Percentiles rank a stretch among this genome's conserved stretches.
These are phyloP conservation scores for Anguilla megastoma DNA, from an alignment of 2,797 vertebrate genomes.

Conservation along the genomic window DNA sequence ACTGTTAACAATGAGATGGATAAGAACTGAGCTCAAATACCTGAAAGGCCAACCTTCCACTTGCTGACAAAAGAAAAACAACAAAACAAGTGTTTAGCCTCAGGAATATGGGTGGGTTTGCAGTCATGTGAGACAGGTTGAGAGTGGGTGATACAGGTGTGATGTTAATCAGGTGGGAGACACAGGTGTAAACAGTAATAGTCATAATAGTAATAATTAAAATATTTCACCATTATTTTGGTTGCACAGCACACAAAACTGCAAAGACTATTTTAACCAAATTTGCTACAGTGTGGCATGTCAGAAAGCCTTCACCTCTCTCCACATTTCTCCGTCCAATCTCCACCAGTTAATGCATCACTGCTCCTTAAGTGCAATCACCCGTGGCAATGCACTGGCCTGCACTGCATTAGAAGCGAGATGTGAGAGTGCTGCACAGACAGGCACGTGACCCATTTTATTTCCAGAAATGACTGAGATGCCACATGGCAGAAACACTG, in stretches of 20 bases:
- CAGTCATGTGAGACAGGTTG: not conserved
- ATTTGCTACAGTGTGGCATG: slow-evolving; percentile 4
- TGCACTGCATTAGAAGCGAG: not conserved
- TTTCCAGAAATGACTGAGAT: not conserved
- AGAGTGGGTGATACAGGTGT: not conserved
- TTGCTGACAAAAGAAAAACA: too few species aligned
- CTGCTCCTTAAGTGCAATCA: not conserved
- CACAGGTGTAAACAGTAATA: not conserved
- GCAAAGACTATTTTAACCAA: not conserved
- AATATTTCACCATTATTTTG: not conserved
- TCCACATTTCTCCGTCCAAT: not conserved
- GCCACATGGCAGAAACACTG: not conserved
- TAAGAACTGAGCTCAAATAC: too few species aligned
- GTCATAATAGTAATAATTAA: too few species aligned
- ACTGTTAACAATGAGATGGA: too few species aligned
- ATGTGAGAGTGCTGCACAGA: slow-evolving; percentile 8
- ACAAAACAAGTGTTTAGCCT: not conserved
- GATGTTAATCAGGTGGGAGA: not conserved
- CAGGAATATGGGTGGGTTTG: not conserved
- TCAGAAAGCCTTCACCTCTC: not conserved
- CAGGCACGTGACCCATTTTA: slow-evolving; percentile 19
- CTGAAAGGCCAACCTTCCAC: too few species aligned
- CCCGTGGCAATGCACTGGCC: not conserved
- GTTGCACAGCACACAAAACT: not conserved
- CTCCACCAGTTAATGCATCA: slow-evolving; percentile 5